phyloP scores from a whole-genome alignment of 1,140 invertebrate species.

The Calliphora vicina region DNA sequence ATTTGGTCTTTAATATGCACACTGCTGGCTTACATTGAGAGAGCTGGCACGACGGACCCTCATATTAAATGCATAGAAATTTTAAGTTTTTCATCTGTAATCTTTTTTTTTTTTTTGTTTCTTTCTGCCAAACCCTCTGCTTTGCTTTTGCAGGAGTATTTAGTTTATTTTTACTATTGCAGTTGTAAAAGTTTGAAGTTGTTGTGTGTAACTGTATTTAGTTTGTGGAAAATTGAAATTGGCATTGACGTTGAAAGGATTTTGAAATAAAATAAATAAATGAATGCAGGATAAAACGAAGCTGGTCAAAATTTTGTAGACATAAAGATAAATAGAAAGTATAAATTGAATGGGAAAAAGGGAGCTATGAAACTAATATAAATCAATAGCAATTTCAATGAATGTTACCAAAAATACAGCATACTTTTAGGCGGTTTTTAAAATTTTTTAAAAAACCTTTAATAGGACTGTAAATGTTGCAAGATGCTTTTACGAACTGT shows the following conservation, averaged over 20 bases:
- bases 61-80: conserved; percentile 27
- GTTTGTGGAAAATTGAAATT: conserved; percentile 27
- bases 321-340: conserved; percentile 33
- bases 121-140: background rate
- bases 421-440: background rate
- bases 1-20: background rate
- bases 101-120: background rate
- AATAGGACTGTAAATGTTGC: too few relatives aligned
- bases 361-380: too few relatives aligned
- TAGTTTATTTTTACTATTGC: conserved; percentile 9
- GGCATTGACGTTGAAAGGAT: conserved; percentile 32
- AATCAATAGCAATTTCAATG: background rate
- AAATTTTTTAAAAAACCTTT: too few relatives aligned
- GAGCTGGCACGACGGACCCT: background rate
- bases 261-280: background rate
- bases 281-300: background rate
- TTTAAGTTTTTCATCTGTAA: background rate
- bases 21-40: background rate
- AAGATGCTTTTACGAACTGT: too few relatives aligned
- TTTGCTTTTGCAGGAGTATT: background rate
- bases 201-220: background rate
- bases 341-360: background rate
- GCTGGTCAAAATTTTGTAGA: background rate
- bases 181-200: conserved; percentile 21
- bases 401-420: background rate